These are phyloP conservation scores for Coenonympha glycerion DNA, from an alignment of 2,888 invertebrate genomes.

Conservation along the genomic window DNA sequence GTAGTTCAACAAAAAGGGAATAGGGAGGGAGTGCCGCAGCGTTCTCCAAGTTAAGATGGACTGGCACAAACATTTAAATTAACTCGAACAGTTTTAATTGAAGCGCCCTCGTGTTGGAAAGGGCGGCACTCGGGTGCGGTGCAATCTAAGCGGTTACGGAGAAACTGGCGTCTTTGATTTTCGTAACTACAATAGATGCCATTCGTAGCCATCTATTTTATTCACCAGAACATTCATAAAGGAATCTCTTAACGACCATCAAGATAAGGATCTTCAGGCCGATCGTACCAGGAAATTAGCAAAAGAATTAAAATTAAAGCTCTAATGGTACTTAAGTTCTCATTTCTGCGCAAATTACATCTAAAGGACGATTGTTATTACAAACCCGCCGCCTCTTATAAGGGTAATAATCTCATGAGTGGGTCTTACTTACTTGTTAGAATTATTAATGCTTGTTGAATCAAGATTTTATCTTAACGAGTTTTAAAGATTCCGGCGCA, in stretches of 20 bases:
- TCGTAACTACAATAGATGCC: constrained; percentile 46
- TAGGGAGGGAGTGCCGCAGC: not conserved
- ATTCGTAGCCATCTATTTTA: constrained; percentile 25
- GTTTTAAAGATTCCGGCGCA: too few relatives aligned
- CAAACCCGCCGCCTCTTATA: constrained; percentile 17
- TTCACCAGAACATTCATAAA: constrained; percentile 21
- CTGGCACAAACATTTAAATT: constrained; percentile 66
- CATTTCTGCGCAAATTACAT: constrained; percentile 24
- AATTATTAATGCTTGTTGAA: constrained; percentile 13
- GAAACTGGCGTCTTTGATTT: constrained; percentile 32
- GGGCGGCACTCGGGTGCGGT: constrained; percentile 33
- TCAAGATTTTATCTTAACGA: not conserved
- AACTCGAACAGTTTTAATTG: constrained; percentile 69
- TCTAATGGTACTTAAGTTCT: constrained; percentile 16
- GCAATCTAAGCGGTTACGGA: constrained; percentile 36
- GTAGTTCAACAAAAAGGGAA: constrained; percentile 3
- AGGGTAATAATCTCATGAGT: constrained; percentile 18
- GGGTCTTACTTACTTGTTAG: constrained; percentile 18
- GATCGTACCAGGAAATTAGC: constrained; percentile 11
- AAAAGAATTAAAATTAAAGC: constrained; percentile 23
- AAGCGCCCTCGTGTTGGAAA: constrained; percentile 54
- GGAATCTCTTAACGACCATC: constrained; percentile 13
- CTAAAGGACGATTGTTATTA: constrained; percentile 27
- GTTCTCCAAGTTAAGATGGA: constrained; percentile 33
- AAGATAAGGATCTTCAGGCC: constrained; percentile 2